A percentile compares a stretch with the other conserved stretches of the same genome.
Evolutionary conservation across 1,140 invertebrate genomes (phyloP).

Genomic region (Chymomyza costata): DNA sequence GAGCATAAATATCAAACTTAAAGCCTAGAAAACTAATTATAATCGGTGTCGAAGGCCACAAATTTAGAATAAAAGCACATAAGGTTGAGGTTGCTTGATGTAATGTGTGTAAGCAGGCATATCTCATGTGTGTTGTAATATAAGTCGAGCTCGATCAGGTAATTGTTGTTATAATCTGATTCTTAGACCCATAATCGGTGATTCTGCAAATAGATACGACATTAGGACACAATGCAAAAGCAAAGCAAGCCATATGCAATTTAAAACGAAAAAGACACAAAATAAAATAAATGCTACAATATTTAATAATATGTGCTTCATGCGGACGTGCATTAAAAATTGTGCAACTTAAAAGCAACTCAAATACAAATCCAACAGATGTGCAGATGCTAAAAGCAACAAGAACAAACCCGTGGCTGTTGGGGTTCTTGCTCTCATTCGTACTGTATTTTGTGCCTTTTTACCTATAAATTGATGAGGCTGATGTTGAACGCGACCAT

Average conservation of each 20-base stretch:
- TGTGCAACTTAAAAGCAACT: constrained; percentile 7
- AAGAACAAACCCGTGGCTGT: too few species aligned
- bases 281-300: constrained; percentile 34
- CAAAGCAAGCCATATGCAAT: constrained; percentile 9
- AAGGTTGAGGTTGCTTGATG: too few species aligned
- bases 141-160: constrained; percentile 57
- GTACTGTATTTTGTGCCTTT: constrained; percentile 65
- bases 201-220: constrained; percentile 61
- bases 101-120: constrained; percentile 13
- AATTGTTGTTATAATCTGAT: constrained; percentile 77
- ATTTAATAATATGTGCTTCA: not conserved
- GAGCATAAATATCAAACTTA: too few species aligned
- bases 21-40: too few species aligned
- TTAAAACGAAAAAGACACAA: constrained; percentile 61
- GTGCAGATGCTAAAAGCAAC: constrained; percentile 24
- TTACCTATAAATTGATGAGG: constrained; percentile 81
- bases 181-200: constrained; percentile 77
- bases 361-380: constrained; percentile 9
- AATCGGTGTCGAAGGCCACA: constrained; percentile 69
- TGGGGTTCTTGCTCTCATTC: constrained; percentile 1
- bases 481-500: constrained; percentile 81
- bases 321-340: constrained; percentile 17
- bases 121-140: constrained; percentile 27
- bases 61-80: constrained; percentile 48
- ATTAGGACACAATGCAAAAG: not conserved